Base-by-base conservation (phyloP, 1,140 invertebrate genomes). In the Liolophura sinensis region DNA sequence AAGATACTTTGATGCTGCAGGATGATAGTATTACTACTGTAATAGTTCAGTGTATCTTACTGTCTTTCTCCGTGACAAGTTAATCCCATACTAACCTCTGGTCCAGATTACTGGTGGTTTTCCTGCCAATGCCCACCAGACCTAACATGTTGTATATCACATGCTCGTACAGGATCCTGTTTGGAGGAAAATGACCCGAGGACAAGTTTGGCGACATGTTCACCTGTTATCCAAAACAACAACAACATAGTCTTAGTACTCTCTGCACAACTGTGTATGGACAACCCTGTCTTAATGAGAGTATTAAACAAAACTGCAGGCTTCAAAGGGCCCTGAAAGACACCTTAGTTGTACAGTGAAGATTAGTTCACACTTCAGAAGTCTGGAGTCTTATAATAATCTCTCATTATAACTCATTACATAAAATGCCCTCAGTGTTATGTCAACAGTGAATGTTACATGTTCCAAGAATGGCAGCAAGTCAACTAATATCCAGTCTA, bases 151-250 rank as follows among this genome's bases (percentile, higher is more conserved):
- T 96, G 78, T 91, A 96, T 5, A 98, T 73, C 4, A 98, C 92
- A 86, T 98, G 95, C 77, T 98, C 93, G 73, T 98, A 98, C 0
- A 99, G 81, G 14, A 94, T 79, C 66, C 90, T 89, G 82, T 98
- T 98, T 0, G 90, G 91, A 52, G 91, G 89, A 82, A 92, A 98
- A 85, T 99, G 95, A 0, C 91, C 91, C 0, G 95, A 97, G 0
- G 94, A 96, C 25, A 98, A 86, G 86, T 99, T 98, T 0, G 96
- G 97, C 40, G 94, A 97, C 96, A 98, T 98, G 81, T 99, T 99
- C 0, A 94, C 96, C 87, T 88, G 64, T 54, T 18, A 31, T 12
- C 24, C 52, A 24, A 3, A 54, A 54, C 52, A 54, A 20, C 52
- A 54, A 54, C n/a, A 24, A 54, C 52, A 24, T 24, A 20, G 3